A percentile compares a stretch with the other conserved stretches of the same genome.
Evolutionary conservation across 35 echinoderm and acorn worm genomes (phyloP).

Genomic region (Ptychodera flava): DNA sequence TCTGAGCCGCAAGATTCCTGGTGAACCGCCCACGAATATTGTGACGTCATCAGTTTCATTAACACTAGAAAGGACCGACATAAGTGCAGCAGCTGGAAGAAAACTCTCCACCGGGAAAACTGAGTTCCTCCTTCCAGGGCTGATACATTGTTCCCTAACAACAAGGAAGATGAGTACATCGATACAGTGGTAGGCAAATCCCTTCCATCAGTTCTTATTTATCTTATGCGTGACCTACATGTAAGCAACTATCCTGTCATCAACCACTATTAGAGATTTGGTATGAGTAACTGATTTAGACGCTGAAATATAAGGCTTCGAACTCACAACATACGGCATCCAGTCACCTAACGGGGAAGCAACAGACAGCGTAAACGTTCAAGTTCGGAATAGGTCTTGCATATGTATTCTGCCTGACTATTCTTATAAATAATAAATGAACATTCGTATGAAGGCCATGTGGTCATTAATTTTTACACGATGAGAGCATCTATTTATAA

Average conservation of each 20-base stretch:
- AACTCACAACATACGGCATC: too few relatives aligned
- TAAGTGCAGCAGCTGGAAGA: neutral
- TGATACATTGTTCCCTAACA: neutral
- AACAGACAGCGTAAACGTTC: too few relatives aligned
- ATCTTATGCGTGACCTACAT: neutral
- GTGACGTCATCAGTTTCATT: slow-evolving; percentile 18
- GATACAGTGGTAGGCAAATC: slow-evolving; percentile 12
- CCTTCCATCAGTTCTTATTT: neutral
- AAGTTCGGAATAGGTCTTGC: too few relatives aligned
- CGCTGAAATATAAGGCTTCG: too few relatives aligned
- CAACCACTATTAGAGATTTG: too few relatives aligned
- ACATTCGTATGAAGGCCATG: too few relatives aligned
- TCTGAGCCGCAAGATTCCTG: slow-evolving; percentile 11
- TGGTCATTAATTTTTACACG: too few relatives aligned
- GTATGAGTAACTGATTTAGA: too few relatives aligned
- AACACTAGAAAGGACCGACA: slow-evolving; percentile 3
- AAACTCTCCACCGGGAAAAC: slow-evolving; percentile 23
- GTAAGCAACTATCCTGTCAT: neutral
- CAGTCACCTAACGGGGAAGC: too few relatives aligned
- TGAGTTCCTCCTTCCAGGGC: slow-evolving; percentile 18
- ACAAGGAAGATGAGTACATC: slow-evolving; percentile 9
- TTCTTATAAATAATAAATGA: too few relatives aligned
- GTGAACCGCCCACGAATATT: slow-evolving; percentile 24
- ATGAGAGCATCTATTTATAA: too few relatives aligned
- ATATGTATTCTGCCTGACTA: too few relatives aligned